A percentile compares a stretch with the other conserved stretches of the same genome.
These are phyloP conservation scores for Distichodus sexfasciatus DNA, from an alignment of 2,797 vertebrate genomes.

Conservation along the genomic window DNA sequence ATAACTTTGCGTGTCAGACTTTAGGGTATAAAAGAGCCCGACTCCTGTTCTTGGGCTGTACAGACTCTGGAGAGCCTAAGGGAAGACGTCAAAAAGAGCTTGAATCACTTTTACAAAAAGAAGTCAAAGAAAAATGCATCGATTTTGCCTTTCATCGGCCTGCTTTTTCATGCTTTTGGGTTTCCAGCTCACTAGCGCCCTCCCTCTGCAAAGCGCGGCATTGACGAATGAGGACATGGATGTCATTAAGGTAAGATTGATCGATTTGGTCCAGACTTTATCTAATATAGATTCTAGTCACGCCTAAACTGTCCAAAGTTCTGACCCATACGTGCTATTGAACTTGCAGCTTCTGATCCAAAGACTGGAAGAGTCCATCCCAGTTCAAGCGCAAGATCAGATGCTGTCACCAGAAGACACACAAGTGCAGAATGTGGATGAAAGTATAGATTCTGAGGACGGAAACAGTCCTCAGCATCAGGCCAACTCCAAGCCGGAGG, in stretches of 20 bases:
- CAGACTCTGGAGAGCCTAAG: conserved; percentile 44
- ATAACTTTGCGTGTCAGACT: conserved; percentile 58
- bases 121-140: conserved; percentile 58
- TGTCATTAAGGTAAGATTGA: conserved; percentile 66
- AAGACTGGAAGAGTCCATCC: conserved; percentile 62
- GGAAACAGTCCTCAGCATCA: conserved; percentile 9
- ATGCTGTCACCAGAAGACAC: neutral
- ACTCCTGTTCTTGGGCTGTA: conserved; percentile 35
- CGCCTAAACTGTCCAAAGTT: neutral
- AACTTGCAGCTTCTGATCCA: conserved; percentile 66
- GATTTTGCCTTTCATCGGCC: conserved; percentile 47
- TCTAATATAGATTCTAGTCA: neutral
- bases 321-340: neutral
- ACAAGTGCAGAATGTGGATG: conserved; percentile 17
- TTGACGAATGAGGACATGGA: conserved; percentile 62
- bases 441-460: conserved; percentile 2
- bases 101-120: neutral
- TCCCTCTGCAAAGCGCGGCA: conserved; percentile 57
- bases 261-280: neutral
- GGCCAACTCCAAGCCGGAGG: too few species aligned
- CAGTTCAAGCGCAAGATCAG: conserved; percentile 33
- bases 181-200: conserved; percentile 48
- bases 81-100: conserved; percentile 1
- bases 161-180: conserved; percentile 64
- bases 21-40: conserved; percentile 69